A percentile compares a stretch with the other conserved stretches of the same genome.
Conservation (phyloP, 2,888 invertebrate genomes). For the Netelia melanura region DNA sequence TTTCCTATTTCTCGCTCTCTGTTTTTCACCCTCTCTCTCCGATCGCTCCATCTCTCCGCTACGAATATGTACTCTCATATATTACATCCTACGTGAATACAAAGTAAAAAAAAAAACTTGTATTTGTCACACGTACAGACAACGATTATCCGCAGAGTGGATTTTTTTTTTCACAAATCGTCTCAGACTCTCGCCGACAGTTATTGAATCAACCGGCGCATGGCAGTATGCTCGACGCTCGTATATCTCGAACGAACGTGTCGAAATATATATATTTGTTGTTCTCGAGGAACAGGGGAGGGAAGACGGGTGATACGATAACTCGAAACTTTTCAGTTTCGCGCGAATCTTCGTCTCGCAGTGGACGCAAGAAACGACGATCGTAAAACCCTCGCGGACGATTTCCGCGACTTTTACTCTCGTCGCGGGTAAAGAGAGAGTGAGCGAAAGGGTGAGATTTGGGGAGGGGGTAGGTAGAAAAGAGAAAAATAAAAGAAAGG, state of each 20-base stretch:
- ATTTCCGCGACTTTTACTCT: conserved; percentile 47
- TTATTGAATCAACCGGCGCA: neutral
- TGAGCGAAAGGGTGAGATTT: conserved; percentile 3
- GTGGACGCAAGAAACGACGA: conserved; percentile 32
- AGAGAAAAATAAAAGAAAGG: conserved; percentile 5
- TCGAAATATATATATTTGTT: conserved; percentile 12
- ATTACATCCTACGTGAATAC: neutral
- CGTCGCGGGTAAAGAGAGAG: conserved; percentile 33
- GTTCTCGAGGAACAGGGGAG: too few relatives aligned
- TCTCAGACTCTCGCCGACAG: neutral
- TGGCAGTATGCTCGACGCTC: neutral
- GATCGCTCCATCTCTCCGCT: neutral
- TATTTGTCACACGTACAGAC: neutral
- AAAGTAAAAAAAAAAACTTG: neutral
- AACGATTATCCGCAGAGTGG: neutral
- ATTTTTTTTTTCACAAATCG: neutral
- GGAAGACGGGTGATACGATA: neutral
- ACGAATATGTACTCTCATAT: conserved; percentile 10
- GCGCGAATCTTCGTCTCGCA: conserved; percentile 21
- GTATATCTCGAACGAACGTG: neutral
- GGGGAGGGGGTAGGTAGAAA: neutral
- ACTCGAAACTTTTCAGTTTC: conserved; percentile 50
- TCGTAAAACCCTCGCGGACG: conserved; percentile 34
- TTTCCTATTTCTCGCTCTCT: neutral
- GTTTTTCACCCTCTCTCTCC: neutral